Evolutionary conservation across 2,797 vertebrate genomes (phyloP).

Genomic region (Typhlichthys subterraneus): DNA sequence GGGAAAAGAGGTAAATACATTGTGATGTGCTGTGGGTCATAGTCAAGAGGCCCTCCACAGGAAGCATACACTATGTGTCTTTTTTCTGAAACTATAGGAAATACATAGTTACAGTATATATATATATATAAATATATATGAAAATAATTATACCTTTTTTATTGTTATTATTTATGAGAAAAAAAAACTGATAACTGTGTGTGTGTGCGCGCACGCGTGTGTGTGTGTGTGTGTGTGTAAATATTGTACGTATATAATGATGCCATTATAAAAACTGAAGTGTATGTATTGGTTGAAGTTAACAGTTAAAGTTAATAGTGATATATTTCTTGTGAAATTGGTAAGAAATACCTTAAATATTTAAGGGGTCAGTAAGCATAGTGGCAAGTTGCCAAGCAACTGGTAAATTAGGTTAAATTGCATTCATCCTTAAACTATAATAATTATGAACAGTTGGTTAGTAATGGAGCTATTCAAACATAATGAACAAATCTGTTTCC

Average conservation of each 20-base stretch:
- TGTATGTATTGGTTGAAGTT: not conserved
- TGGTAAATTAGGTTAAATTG: conserved; percentile 14
- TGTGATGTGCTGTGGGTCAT: not conserved
- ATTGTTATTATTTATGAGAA: too few species aligned
- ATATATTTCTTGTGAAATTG: not conserved
- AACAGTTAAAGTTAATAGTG: not conserved
- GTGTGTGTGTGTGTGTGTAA: not conserved
- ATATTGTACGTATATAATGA: too few species aligned
- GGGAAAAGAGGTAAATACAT: conserved; percentile 43
- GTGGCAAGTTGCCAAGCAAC: conserved; percentile 7
- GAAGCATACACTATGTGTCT: too few species aligned
- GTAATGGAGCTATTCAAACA: not conserved
- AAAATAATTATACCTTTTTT: not conserved
- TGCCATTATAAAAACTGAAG: too few species aligned
- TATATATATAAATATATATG: not conserved
- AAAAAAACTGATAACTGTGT: not conserved
- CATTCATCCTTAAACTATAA: conserved; percentile 21
- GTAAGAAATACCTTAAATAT: not conserved
- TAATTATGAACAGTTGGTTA: not conserved
- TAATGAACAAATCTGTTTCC: conserved; percentile 1
- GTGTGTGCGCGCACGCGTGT: too few species aligned
- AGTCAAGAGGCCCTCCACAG: not conserved
- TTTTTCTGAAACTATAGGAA: too few species aligned
- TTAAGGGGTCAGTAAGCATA: not conserved
- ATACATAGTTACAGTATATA: not conserved